Evolutionary conservation across 2,888 invertebrate genomes (phyloP), one percentile per base, ranked within the genome.

Genomic region (Melanophora roralis): DNA sequence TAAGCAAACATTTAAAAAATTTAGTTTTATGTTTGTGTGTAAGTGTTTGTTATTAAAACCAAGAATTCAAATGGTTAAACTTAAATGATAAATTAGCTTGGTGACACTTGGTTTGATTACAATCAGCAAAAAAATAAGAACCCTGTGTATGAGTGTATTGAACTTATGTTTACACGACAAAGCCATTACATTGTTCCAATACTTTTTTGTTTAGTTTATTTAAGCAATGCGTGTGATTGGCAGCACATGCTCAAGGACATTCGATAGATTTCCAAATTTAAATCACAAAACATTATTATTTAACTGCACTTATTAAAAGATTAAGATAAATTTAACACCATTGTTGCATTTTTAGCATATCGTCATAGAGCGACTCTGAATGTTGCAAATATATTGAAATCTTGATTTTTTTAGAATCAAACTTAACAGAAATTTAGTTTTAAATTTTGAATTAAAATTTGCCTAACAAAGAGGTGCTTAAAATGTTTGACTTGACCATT

Each of bases 1-100:
- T 83, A 82, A 83, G 68, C 81, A 83, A 84, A 84, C 74, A 83
- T 23, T 43, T 27, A 32, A 49, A 76, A 36, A 72, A 23, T 64
- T 74, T 64, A 73, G 75, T 72, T 57, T 47, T 14, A 16, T 80
- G 78, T 74, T 71, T 12, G 49, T 55, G 34, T 19, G 27, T 60
- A 65, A 69, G 45, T 45, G 51, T 2, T 19, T 38, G 11, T 43
- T 53, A 11, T 51, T 49, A 38, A 55, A 60, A 40, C 51, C 51
- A 45, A 60, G 14, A 68, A 75, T 47, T 68, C 51, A 67, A 74
- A 67, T 62, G 36, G 55, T 68, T 69, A 51, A 64, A 68, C 69
- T 68, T 47, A 64, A 71, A 83, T 84, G 84, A 84, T 84, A 84
- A 84, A 84, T 84, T 84, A 84, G 81, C 84, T 82, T 81, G 83